Base-by-base conservation (phyloP, 2,888 invertebrate species). In the Euplexia lucipara region DNA sequence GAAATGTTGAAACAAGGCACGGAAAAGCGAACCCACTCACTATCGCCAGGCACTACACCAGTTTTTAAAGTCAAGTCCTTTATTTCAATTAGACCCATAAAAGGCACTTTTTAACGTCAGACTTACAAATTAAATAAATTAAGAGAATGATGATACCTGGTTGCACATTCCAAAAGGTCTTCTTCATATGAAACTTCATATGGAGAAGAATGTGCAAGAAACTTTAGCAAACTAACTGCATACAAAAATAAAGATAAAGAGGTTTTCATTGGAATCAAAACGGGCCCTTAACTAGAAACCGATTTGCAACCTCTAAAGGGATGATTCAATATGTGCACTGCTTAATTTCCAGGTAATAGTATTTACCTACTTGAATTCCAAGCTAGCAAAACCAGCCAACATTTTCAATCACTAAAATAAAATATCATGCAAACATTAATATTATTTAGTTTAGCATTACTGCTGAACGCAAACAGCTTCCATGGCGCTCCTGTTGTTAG, bases 391-490 rank as follows among this genome's bases (percentile, higher is more conserved):
- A 32, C 32, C 22, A 18, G 37, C 18, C 20, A 16, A 57, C 14
- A 14, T 57, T 57, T 60, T 44, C 16, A 35, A 47, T 14, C n/a
- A 57, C 20, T 10, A 35, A 47, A 45, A 64, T 48, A 20, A 35
- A 62, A 64, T 48, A 67, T 60, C 35, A 22, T 14, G 34, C 62
- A 57, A 72, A 63, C 54, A 45, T 69, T n/a, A 26, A 26, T 26
- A 47, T 52, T 60, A 78, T 74, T 71, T 66, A 79, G 80, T 79
- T 75, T 64, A 82, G 63, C 37, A 59, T 75, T 62, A 69, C 64
- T 58, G 75, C 75, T 64, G 77, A 69, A 69, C 59, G 48, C 56
- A 63, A 35, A 51, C n/a, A 37, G 62, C 26, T 39, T 64, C n/a
- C 47, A 60, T 51, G 44, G 26, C 42, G 7, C 37, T n/a, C n/a